Evolutionary conservation across 1,140 invertebrate species (phyloP), one percentile per base, ranked within the genome.

Genomic region (Drosophila tropicalis): DNA sequence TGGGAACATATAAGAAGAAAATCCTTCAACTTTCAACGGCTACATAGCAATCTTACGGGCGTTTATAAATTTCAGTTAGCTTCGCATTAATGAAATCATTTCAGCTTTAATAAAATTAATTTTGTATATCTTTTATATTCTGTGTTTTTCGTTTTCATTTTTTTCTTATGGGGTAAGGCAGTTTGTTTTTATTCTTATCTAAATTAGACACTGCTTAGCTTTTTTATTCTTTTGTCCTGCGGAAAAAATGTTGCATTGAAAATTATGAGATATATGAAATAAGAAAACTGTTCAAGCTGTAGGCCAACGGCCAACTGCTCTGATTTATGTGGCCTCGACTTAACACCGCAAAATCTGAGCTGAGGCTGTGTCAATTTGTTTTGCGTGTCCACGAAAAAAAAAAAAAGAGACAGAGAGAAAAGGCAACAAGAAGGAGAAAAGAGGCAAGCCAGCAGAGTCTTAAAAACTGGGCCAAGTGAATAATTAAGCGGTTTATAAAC

Each of bases 401-500:
- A 67, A 65, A 70, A 22, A 32, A 44, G 34, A 64, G 62, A 61
- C 58, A 66, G 63, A 76, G 76, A 73, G 70, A 70, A 64, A n/a
- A 17, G 25, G 13, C 13, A 56, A 34, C 41, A 36, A 17, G 40
- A 9, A 63, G 41, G 56, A 10, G 19, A 55, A 36, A 17, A 10
- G 5, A 47, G 32, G 13, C 39, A 17, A n/a, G 6, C 9, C 19
- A 36, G 56, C 61, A 68, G 74, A 40, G 65, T 58, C 62, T 63
- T 70, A 70, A 86, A 84, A 87, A 79, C 58, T 76, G 77, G 85
- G 84, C 67, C 84, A 89, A 89, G 84, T 89, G 84, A 87, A 84
- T 87, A 89, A 87, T 87, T 87, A 87, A 87, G 84, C 84, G 84
- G 84, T 89, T 89, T 89, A 89, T 84, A 89, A 89, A 89, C 84